Evolutionary conservation across 2,113 vertebrate species (phyloP).

Genomic region (Myanophis thanlyinensis): DNA sequence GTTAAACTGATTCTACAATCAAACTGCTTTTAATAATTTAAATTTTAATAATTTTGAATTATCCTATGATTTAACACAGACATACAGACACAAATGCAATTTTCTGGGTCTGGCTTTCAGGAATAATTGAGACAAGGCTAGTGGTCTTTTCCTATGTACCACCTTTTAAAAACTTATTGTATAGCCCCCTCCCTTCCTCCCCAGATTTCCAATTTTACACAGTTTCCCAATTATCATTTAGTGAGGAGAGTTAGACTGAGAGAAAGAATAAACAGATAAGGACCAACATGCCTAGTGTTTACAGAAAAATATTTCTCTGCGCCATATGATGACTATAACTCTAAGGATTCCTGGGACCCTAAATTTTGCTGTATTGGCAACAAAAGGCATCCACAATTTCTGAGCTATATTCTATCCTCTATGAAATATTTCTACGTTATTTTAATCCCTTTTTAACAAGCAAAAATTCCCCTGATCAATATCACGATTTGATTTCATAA

Average conservation of each 20-base stretch:
- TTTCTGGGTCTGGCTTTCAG: not conserved
- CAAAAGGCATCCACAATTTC: not conserved
- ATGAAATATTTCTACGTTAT: not conserved
- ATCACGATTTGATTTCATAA: not conserved
- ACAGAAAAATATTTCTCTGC: not conserved
- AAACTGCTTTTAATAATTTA: not conserved
- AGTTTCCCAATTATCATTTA: not conserved
- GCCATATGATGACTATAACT: not conserved
- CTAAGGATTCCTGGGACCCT: too few relatives aligned
- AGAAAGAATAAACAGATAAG: not conserved
- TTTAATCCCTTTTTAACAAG: not conserved
- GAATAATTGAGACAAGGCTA: not conserved
- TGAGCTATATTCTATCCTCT: too few relatives aligned
- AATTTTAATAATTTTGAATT: too few relatives aligned
- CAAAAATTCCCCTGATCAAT: not conserved
- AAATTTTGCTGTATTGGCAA: not conserved
- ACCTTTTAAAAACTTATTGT: not conserved
- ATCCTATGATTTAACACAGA: not conserved
- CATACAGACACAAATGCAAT: not conserved
- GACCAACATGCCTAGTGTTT: not conserved
- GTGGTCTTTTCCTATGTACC: not conserved
- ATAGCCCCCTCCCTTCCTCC: not conserved
- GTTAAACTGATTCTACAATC: not conserved
- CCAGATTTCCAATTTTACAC: not conserved
- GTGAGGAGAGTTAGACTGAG: not conserved